Evolutionary conservation across 2,113 vertebrate genomes (phyloP), one percentile per base, ranked within the genome.

Genomic region (Calyptommatus sinebrachiatus): DNA sequence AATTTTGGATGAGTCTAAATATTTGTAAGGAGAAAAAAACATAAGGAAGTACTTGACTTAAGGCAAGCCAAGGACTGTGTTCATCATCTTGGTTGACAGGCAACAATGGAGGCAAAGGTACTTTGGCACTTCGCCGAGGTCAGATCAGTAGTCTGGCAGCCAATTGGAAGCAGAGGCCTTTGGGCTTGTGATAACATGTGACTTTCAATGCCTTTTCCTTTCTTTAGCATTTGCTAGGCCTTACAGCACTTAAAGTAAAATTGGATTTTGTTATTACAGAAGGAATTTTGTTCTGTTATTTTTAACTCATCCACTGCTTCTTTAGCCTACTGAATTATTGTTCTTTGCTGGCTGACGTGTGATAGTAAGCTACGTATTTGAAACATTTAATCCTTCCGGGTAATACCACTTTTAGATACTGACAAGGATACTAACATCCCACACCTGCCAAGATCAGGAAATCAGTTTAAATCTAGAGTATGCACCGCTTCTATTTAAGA

Each of bases 221-320:
- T 70, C 71, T 84, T 83, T 83, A 87, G 60, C 84, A 85, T 83
- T 77, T 84, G 66, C 7, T n/a, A 41, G 71, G 10, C 46, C n/a
- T 50, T 21, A 24, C 83, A 70, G 29, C 31, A 41, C 61, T 26
- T 53, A 8, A 62, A 76, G 61, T 73, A 4, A 73, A 72, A 50
- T 26, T 48, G 61, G 73, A 75, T 75, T 63, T 41, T 62, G 14
- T 48, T 35, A 50, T 35, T 21, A 50, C 8, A 73, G 63, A 41
- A 12, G 50, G 12, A 75, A 12, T 7, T 74, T 75, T 8, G 14
- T 50, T 8, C 60, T 57, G 5, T 71, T 53, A 65, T 65, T 16
- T 41, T 53, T 65, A n/a, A 61, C 45, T 35, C 50, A 66, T 53
- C 45, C 45, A 26, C 61, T 81, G 41, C 35, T 81, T 72, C 7